Percentiles rank a stretch among this genome's conserved stretches.
phyloP scores from a whole-genome alignment of 2,113 vertebrate genomes.

The Neopipo cinnamomea region DNA sequence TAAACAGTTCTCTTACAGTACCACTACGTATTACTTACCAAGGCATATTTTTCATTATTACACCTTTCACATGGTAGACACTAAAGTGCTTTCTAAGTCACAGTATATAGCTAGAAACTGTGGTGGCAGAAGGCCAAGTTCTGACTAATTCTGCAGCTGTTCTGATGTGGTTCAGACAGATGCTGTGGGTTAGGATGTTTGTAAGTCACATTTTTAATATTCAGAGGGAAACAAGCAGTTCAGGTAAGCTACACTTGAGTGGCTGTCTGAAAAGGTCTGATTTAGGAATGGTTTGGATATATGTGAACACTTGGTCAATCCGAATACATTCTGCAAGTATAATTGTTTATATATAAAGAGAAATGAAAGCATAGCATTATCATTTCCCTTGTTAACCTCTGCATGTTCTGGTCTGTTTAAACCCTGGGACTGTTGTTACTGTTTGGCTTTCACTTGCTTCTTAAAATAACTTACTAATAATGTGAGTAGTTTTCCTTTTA shows the following conservation, averaged over 20 bases:
- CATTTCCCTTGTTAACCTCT: background rate
- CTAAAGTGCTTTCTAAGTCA: conserved; percentile 30
- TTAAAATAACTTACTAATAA: background rate
- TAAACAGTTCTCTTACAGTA: background rate
- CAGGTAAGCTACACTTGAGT: conserved; percentile 23
- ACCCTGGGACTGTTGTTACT: background rate
- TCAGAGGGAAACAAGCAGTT: background rate
- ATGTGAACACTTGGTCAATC: background rate
- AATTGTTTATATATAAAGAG: background rate
- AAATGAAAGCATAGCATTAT: background rate
- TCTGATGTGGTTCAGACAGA: conserved; percentile 53
- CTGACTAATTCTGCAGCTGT: conserved; percentile 62
- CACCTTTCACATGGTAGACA: background rate
- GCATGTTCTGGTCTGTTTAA: background rate
- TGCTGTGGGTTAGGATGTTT: conserved; percentile 34
- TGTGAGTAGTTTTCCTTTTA: background rate
- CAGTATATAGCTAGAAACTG: background rate
- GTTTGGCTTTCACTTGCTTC: background rate
- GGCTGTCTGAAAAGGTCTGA: background rate
- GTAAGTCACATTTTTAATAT: conserved; percentile 64
- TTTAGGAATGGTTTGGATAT: conserved; percentile 50
- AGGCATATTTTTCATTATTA: background rate
- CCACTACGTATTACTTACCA: background rate
- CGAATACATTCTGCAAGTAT: conserved; percentile 27
- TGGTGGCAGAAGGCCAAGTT: conserved; percentile 48